Conservation (phyloP, 1,140 invertebrate genomes). For the Ostrea denselamellosa region DNA sequence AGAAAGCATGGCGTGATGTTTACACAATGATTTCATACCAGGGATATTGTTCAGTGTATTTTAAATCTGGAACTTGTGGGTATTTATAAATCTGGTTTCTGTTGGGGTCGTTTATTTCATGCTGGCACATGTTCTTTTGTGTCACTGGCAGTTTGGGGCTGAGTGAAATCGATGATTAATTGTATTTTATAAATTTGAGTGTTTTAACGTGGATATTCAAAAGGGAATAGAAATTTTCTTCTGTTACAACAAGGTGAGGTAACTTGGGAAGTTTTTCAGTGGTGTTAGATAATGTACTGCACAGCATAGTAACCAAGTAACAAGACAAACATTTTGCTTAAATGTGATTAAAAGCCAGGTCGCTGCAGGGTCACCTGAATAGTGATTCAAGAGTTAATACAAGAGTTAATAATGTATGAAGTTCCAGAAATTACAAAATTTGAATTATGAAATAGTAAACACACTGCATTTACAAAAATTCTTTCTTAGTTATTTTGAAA, state of each 20-base stretch:
- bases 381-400: not conserved
- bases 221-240: conserved; percentile 23
- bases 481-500: too few relatives aligned
- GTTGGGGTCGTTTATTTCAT: not conserved
- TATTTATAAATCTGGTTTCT: conserved; percentile 25
- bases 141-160: not conserved
- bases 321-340: conserved; percentile 21
- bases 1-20: not conserved
- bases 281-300: conserved; percentile 14
- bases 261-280: not conserved
- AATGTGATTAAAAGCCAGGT: not conserved
- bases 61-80: conserved; percentile 6
- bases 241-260: conserved; percentile 31
- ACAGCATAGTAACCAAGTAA: conserved; percentile 25
- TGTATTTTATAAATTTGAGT: not conserved
- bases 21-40: not conserved
- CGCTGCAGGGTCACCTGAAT: not conserved
- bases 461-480: too few relatives aligned
- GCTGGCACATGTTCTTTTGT: conserved; percentile 12
- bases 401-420: not conserved
- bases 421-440: too few relatives aligned
- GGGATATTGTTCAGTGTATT: not conserved
- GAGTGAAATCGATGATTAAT: conserved; percentile 20
- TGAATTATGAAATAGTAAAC: too few relatives aligned
- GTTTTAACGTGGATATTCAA: conserved; percentile 1